Evolutionary conservation across 2,797 vertebrate genomes (phyloP).

Genomic region (Erethizon dorsatum): DNA sequence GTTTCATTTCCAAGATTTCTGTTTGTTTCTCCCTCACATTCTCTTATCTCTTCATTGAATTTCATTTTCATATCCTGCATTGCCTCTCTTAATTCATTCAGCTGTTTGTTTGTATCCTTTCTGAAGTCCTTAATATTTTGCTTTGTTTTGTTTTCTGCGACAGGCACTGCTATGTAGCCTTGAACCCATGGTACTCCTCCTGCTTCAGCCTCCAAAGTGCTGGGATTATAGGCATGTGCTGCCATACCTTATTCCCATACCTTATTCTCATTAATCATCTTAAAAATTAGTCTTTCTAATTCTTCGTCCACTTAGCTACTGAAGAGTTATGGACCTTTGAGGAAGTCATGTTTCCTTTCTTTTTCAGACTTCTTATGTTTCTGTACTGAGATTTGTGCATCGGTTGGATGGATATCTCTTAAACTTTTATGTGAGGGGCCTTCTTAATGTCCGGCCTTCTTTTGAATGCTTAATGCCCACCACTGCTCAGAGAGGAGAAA

Average conservation of each 20-base stretch:
- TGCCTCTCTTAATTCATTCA: neutral
- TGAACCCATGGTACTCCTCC: neutral
- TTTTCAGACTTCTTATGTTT: neutral
- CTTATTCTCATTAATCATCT: neutral
- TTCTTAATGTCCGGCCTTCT: neutral
- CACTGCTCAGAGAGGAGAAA: neutral
- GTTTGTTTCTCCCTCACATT: neutral
- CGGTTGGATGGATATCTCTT: neutral
- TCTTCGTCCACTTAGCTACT: neutral
- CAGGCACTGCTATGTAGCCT: neutral
- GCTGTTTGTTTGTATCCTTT: neutral
- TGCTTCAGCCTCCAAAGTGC: neutral
- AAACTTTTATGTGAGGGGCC: neutral
- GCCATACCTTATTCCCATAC: neutral
- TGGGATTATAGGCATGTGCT: neutral
- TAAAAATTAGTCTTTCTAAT: neutral
- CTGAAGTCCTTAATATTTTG: neutral
- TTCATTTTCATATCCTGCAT: neutral
- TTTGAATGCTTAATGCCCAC: neutral
- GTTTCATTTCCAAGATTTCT: neutral
- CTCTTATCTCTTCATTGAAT: neutral
- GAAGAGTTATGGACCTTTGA: neutral
- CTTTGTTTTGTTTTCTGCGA: neutral
- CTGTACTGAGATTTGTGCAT: neutral
- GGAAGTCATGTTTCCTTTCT: neutral